Evolutionary conservation across 1,140 invertebrate genomes (phyloP).

Genomic region (Ptiloglossa arizonensis): DNA sequence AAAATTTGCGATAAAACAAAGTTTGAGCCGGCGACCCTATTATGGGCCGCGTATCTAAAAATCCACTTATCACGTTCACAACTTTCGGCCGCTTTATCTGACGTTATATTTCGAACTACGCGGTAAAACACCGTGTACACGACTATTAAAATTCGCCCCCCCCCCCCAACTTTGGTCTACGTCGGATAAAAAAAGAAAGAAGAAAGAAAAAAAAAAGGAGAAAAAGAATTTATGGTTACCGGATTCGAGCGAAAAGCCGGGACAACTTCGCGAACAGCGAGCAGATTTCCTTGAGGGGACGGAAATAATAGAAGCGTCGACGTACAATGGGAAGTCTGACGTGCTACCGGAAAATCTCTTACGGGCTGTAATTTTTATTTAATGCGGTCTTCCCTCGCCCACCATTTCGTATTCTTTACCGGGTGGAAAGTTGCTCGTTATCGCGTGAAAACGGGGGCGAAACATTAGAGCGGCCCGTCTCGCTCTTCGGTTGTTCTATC

Average conservation of each 20-base stretch:
- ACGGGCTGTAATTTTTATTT: conserved; percentile 40
- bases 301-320: not conserved
- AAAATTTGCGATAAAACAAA: not conserved
- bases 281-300: conserved; percentile 24
- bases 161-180: not conserved
- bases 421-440: conserved; percentile 28
- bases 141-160: not conserved
- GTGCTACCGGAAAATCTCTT: conserved; percentile 23
- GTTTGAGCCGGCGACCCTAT: not conserved
- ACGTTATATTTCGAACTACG: not conserved
- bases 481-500: not conserved
- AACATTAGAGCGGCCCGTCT: conserved; percentile 32
- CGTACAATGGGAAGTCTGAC: conserved; percentile 11
- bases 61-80: not conserved
- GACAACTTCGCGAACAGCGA: not conserved
- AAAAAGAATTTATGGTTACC: not conserved
- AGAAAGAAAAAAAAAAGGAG: not conserved
- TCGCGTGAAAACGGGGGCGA: conserved; percentile 2
- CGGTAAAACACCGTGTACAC: not conserved
- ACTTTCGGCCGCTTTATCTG: conserved; percentile 2
- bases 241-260: not conserved
- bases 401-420: not conserved
- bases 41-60: not conserved
- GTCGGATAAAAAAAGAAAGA: too few species aligned
- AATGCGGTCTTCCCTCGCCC: not conserved